Conservation (phyloP, 2,797 vertebrate species). For the Enoplosus armatus region DNA sequence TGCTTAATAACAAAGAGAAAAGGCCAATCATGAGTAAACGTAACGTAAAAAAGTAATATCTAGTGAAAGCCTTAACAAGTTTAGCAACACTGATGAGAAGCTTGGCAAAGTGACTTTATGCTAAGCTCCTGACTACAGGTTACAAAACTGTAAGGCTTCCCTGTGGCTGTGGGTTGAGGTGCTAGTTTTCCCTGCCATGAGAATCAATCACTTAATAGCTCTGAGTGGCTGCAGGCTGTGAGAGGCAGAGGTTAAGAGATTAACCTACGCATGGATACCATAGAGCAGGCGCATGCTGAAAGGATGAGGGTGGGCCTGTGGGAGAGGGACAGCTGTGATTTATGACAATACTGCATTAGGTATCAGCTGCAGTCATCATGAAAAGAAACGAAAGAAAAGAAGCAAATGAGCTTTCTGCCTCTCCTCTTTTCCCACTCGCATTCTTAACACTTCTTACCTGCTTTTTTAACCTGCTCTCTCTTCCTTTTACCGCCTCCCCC, state of each 20-base stretch:
- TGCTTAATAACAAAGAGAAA: not conserved
- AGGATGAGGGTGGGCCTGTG: slow-evolving; percentile 65
- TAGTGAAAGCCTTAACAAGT: not conserved
- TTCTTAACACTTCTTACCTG: slow-evolving; percentile 19
- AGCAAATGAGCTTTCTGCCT: slow-evolving; percentile 15
- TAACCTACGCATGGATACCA: slow-evolving; percentile 75
- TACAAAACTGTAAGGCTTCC: slow-evolving; percentile 36
- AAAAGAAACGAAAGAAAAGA: slow-evolving; percentile 47
- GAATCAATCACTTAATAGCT: slow-evolving; percentile 71
- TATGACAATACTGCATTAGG: slow-evolving; percentile 63
- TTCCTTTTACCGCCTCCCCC: slow-evolving; percentile 45
- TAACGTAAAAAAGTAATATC: not conserved
- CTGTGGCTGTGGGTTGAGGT: slow-evolving; percentile 9
- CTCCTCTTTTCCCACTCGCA: not conserved
- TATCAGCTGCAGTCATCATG: slow-evolving; percentile 66
- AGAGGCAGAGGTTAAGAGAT: slow-evolving; percentile 81
- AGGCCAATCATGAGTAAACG: not conserved
- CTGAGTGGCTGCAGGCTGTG: slow-evolving; percentile 61
- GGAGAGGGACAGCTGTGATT: slow-evolving; percentile 63
- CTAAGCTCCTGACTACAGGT: slow-evolving; percentile 34
- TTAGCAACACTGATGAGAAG: not conserved
- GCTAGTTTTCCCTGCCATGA: slow-evolving; percentile 47
- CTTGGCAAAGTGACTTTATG: slow-evolving; percentile 39
- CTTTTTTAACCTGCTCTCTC: slow-evolving; percentile 47
- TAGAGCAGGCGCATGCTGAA: slow-evolving; percentile 36